Percentiles rank a stretch among this genome's conserved stretches.
phyloP scores from a whole-genome alignment of 2,797 vertebrate species.

The Crypturellus tataupa region DNA sequence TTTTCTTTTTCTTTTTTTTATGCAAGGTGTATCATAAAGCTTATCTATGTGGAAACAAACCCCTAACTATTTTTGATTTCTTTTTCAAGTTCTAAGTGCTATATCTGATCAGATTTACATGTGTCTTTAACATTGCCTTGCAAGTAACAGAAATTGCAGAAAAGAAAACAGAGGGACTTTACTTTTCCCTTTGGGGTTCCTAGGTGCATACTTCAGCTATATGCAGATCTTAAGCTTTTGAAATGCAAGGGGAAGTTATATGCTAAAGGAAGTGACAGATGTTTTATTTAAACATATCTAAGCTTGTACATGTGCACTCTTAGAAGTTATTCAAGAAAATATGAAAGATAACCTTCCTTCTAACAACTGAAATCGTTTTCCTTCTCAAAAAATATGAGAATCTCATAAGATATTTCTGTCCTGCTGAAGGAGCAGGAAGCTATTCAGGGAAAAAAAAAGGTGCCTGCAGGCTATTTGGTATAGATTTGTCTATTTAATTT shows the following conservation, averaged over 20 bases:
- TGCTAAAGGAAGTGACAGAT: background rate
- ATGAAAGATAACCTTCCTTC: background rate
- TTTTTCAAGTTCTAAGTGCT: background rate
- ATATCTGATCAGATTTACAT: background rate
- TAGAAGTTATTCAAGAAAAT: background rate
- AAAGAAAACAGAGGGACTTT: background rate
- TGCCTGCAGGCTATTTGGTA: background rate
- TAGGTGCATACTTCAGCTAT: background rate
- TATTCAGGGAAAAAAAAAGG: background rate
- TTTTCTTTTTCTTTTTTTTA: background rate
- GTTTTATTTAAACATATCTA: background rate
- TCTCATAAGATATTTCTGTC: background rate
- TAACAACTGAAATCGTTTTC: background rate
- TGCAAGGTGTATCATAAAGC: background rate
- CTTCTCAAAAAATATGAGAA: background rate
- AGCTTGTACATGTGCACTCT: background rate
- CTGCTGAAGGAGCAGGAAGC: background rate
- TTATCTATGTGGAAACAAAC: background rate
- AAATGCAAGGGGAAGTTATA: background rate
- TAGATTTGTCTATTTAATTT: slow-evolving; percentile 17
- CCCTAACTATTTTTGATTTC: background rate
- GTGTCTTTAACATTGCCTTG: background rate
- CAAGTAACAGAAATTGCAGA: background rate
- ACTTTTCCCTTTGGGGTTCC: background rate
- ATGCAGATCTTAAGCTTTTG: background rate